phyloP scores from a whole-genome alignment of 2,113 vertebrate species.

The Hucho hucho region DNA sequence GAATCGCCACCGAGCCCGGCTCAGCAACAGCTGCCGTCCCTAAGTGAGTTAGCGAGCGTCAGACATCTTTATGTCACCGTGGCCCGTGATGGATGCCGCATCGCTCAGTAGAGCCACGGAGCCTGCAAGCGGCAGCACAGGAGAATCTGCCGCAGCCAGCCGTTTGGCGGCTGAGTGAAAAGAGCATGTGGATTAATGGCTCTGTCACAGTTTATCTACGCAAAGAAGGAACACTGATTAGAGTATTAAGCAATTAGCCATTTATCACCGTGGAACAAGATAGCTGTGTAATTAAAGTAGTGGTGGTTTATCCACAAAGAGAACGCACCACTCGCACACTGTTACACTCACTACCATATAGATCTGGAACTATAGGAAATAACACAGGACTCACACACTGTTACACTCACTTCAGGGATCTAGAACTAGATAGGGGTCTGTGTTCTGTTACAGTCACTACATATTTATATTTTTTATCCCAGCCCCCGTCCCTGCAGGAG shows the following conservation, averaged over 20 bases:
- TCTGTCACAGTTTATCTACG: slow-evolving; percentile 95
- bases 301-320: slow-evolving; percentile 92
- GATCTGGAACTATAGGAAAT: neutral
- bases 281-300: slow-evolving; percentile 96
- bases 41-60: slow-evolving; percentile 99
- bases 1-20: slow-evolving; percentile 94
- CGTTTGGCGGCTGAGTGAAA: slow-evolving; percentile 97
- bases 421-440: neutral
- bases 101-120: slow-evolving; percentile 76
- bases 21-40: slow-evolving; percentile 98
- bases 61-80: slow-evolving; percentile 98
- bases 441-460: neutral
- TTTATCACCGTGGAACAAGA: slow-evolving; percentile 98
- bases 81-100: slow-evolving; percentile 92
- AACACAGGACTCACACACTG: neutral
- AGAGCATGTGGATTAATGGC: slow-evolving; percentile 97
- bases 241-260: slow-evolving; percentile 99
- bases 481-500: too few species aligned
- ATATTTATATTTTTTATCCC: too few species aligned
- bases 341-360: slow-evolving; percentile 60
- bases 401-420: neutral
- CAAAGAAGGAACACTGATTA: slow-evolving; percentile 98
- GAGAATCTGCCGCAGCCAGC: slow-evolving; percentile 85
- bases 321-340: slow-evolving; percentile 92
- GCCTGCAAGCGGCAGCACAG: neutral